These are phyloP conservation scores for Mnemiopsis leidyi DNA, from an alignment of 37 sponge, comb jelly and placozoan genomes.

Conservation along the genomic window DNA sequence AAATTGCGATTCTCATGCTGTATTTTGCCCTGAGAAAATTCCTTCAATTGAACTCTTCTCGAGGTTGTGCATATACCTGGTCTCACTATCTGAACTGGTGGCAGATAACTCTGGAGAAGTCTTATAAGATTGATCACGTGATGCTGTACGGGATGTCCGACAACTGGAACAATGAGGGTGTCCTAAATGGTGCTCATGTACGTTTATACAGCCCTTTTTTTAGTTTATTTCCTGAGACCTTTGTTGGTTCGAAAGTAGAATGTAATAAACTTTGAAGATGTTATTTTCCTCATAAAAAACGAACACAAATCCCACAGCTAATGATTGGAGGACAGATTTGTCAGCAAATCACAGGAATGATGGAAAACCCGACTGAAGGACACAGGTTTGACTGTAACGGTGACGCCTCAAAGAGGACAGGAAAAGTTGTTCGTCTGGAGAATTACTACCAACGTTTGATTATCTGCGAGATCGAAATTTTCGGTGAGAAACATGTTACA, in stretches of 20 bases:
- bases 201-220: no score
- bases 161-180: neutral
- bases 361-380: neutral
- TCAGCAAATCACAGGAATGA: neutral
- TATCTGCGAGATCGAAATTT: conserved; percentile 5
- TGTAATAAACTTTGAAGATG: no score
- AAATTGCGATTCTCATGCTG: no score
- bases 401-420: conserved; percentile 11
- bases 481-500: no score
- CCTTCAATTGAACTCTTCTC: no score
- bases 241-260: no score
- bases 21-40: no score
- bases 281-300: no score
- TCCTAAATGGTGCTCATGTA: neutral
- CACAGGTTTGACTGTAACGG: conserved; percentile 1
- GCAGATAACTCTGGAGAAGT: neutral
- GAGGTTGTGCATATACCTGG: neutral
- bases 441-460: neutral
- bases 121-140: conserved; percentile 21
- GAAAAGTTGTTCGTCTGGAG: conserved; percentile 16
- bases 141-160: neutral
- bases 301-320: no score
- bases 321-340: neutral
- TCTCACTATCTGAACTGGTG: neutral
- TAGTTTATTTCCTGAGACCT: no score